Evolutionary conservation across 1,140 invertebrate genomes (phyloP), one percentile per base, ranked within the genome.

Genomic region (Globodera rostochiensis): DNA sequence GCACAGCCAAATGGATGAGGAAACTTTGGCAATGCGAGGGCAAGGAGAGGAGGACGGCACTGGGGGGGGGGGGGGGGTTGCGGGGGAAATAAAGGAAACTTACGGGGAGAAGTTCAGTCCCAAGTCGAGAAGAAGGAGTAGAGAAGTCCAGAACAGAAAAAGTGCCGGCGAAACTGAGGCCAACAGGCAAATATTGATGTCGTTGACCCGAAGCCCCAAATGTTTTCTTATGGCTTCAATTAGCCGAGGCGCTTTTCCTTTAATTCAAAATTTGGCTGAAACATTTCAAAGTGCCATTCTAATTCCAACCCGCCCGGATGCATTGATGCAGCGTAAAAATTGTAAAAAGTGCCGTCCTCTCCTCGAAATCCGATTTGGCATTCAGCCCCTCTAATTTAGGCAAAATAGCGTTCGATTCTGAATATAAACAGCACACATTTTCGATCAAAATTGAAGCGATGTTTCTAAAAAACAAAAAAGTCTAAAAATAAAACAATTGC

Each of bases 1-100:
- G 49, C 9, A 82, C 66, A n/a, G 78, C 25, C 60, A 82, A 78
- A 69, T 74, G 80, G 64, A 60, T 15, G 49, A 78, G 60, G 3
- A 78, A 21, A 13, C 13, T 53, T 78, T 78, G 53, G n/a, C 77
- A 78, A 8, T 78, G 66, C 0, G n/a, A n/a, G 21, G 77, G 64
- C 19, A 78, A 11, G 8, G 25, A 66, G 36, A 71, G 69, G 25
- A 47, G 69, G 6, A 71, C 21, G 36, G 69, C 25, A 45, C 69
- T 45, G 36, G 11, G 67, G n/a, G n/a, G n/a, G 9, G 9, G n/a
- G 2, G 5, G n/a, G 11, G 9, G 4, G n/a, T 11, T 15, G 69
- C 0, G 15, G 57, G 5, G 19, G 57, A 64, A 64, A 64, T 15
- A 11, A 19, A 64, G 50, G 50, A 13, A 13, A 13, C 57, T 8